phyloP scores from a whole-genome alignment of 2,888 invertebrate genomes.

The Pachydiplax longipennis region DNA sequence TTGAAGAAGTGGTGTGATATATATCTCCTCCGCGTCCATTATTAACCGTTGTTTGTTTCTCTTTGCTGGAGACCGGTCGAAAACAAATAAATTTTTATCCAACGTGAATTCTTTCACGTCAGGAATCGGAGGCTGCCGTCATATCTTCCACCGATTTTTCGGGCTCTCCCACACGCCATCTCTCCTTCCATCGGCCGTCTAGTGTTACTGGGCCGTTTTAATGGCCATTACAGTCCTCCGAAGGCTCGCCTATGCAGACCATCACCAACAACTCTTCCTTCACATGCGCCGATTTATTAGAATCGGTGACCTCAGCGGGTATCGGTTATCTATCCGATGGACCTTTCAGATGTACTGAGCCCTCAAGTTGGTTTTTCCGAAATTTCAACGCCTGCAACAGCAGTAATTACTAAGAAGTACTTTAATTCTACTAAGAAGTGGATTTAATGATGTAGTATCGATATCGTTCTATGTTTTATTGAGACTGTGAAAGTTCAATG shows the following conservation, averaged over 20 bases:
- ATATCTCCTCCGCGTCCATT: background rate
- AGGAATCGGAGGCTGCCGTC: constrained; percentile 16
- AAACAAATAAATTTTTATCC: constrained; percentile 25
- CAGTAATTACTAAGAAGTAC: no score
- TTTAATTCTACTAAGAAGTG: no score
- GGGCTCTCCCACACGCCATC: background rate
- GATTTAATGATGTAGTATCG: no score
- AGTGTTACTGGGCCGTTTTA: constrained; percentile 2
- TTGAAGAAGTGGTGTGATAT: constrained; percentile 26
- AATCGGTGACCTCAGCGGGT: no score
- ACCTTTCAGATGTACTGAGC: no score
- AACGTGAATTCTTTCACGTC: constrained; percentile 30
- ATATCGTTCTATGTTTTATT: no score
- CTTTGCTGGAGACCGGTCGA: constrained; percentile 17
- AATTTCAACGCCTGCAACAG: no score
- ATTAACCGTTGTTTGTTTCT: constrained; percentile 38
- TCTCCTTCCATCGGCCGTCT: background rate
- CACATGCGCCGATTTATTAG: no score
- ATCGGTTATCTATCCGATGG: no score
- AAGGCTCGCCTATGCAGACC: background rate
- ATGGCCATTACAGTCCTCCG: constrained; percentile 3
- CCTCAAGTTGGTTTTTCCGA: no score
- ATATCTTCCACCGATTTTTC: constrained; percentile 14
- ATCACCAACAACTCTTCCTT: no score
- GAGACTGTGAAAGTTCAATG: no score